phyloP scores from a whole-genome alignment of 2,113 vertebrate genomes.

The Xyrauchen texanus region DNA sequence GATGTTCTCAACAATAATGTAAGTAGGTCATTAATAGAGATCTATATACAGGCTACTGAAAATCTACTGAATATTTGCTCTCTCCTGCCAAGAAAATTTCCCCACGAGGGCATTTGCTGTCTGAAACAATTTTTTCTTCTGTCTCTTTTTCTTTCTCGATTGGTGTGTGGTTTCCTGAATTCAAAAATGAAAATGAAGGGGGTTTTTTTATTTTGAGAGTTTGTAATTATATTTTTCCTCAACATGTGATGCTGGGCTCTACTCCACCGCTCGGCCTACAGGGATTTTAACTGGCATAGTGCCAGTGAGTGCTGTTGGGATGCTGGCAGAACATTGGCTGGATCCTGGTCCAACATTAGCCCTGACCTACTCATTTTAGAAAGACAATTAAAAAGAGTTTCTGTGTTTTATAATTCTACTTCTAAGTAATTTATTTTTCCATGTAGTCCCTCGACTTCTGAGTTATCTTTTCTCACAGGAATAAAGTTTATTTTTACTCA shows the following conservation, averaged over 20 bases:
- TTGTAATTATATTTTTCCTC: slow-evolving; percentile 49
- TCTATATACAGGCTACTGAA: too few species aligned
- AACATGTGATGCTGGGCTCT: slow-evolving; percentile 32
- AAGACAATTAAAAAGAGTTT: slow-evolving; percentile 2
- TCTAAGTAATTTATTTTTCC: neutral
- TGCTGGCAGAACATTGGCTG: neutral
- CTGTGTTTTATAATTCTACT: neutral
- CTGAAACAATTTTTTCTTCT: slow-evolving; percentile 10
- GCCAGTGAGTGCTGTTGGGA: neutral
- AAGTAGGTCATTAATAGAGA: too few species aligned
- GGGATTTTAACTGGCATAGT: slow-evolving; percentile 24
- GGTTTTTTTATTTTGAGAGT: slow-evolving; percentile 55
- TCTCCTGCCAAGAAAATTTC: slow-evolving; percentile 39
- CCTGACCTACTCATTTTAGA: neutral
- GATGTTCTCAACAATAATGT: too few species aligned
- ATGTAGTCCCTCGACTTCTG: too few species aligned
- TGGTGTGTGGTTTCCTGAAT: slow-evolving; percentile 43
- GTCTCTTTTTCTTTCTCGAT: slow-evolving; percentile 18
- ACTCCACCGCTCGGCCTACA: neutral
- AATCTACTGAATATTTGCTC: too few species aligned
- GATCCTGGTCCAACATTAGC: neutral
- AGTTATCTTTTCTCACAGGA: too few species aligned
- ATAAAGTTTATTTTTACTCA: too few species aligned
- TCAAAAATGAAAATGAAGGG: slow-evolving; percentile 47
- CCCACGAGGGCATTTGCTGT: slow-evolving; percentile 14